phyloP scores from a whole-genome alignment of 2,797 vertebrate genomes.

The Sarcophilus harrisii region DNA sequence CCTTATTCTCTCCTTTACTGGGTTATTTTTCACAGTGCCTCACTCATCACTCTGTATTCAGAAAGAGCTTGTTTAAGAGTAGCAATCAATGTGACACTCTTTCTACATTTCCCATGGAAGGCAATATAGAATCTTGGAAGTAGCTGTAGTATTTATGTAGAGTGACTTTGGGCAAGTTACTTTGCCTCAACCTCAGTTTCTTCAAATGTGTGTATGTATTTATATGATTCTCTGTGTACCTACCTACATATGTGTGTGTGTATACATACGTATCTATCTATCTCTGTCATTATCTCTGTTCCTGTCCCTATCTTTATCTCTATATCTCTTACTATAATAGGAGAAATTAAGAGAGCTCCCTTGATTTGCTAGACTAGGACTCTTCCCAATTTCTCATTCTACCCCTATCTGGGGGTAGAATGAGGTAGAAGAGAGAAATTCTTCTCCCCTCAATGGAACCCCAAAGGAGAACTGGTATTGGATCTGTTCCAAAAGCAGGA shows the following conservation, averaged over 20 bases:
- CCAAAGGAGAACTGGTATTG: neutral
- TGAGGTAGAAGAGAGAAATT: neutral
- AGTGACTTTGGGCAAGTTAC: neutral
- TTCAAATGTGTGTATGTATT: neutral
- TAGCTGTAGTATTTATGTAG: fast-evolving
- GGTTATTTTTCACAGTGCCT: too few relatives aligned
- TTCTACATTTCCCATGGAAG: neutral
- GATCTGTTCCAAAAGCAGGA: neutral
- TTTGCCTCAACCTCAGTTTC: neutral
- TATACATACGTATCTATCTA: neutral
- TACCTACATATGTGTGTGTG: neutral
- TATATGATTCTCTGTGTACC: neutral
- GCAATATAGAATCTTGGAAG: neutral
- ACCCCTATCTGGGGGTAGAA: neutral
- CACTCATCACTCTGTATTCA: too few relatives aligned
- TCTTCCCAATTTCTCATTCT: neutral
- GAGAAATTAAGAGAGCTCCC: neutral
- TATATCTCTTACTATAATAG: neutral
- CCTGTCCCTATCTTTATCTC: neutral
- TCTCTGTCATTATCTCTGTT: neutral
- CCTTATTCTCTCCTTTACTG: too few relatives aligned
- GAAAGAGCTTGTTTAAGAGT: neutral
- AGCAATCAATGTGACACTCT: neutral
- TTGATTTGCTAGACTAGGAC: neutral
- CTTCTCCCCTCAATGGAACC: neutral